These are phyloP conservation scores for Xestia ashworthii DNA, from an alignment of 2,888 invertebrate species.

Conservation along the genomic window DNA sequence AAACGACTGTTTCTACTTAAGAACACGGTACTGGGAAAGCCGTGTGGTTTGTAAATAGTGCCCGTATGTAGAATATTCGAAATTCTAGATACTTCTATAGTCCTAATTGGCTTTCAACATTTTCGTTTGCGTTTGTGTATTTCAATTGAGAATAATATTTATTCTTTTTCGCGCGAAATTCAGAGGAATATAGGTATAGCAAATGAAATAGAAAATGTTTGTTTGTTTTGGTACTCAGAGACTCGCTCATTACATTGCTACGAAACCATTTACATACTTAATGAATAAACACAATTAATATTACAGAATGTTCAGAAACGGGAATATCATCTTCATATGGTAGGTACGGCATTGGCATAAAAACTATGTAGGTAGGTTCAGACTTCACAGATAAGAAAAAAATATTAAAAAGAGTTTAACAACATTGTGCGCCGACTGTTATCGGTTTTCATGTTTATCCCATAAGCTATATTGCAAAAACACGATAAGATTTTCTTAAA, in stretches of 20 bases:
- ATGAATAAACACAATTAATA: not conserved
- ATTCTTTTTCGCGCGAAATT: constrained; percentile 12
- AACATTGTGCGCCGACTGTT: constrained; percentile 10
- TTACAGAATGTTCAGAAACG: not conserved
- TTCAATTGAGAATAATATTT: constrained; percentile 49
- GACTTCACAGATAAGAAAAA: constrained; percentile 19
- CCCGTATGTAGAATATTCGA: constrained; percentile 66
- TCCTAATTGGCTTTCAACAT: constrained; percentile 29
- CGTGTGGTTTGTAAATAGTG: constrained; percentile 77
- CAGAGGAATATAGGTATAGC: constrained; percentile 5
- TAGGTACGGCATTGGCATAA: constrained; percentile 22
- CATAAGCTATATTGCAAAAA: constrained; percentile 41
- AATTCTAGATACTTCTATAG: constrained; percentile 35
- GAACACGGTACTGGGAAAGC: constrained; percentile 77
- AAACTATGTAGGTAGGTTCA: constrained; percentile 4
- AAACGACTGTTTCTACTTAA: constrained; percentile 80
- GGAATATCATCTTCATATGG: constrained; percentile 3
- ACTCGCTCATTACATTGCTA: not conserved
- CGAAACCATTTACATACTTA: constrained; percentile 1
- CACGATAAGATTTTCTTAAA: constrained; percentile 24
- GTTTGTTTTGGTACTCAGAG: constrained; percentile 6
- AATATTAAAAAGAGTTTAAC: constrained; percentile 34
- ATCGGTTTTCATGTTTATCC: constrained; percentile 24
- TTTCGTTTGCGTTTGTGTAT: constrained; percentile 25
- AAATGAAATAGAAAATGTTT: not conserved